Evolutionary conservation across 2,113 vertebrate genomes (phyloP).

Genomic region (Microtus montanus): DNA sequence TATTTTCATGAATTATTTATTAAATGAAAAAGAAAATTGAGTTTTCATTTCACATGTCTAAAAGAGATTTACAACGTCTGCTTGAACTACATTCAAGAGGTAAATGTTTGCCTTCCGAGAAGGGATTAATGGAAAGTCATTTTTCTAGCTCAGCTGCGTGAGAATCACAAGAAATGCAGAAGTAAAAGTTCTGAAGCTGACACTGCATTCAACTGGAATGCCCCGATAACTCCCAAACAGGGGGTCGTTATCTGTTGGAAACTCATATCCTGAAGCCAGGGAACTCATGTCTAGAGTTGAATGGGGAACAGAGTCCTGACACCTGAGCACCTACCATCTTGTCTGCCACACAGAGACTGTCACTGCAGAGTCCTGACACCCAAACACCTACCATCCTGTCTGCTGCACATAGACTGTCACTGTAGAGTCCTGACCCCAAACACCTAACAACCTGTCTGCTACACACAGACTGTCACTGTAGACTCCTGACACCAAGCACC

Average conservation of each 20-base stretch:
- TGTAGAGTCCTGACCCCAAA: too few relatives aligned
- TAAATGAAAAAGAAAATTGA: conserved; percentile 30
- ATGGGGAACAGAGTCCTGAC: background rate
- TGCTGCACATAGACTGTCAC: too few relatives aligned
- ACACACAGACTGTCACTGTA: too few relatives aligned
- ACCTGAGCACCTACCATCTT: background rate
- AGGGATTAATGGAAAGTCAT: background rate
- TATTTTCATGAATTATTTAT: background rate
- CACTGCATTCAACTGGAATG: background rate
- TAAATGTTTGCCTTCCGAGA: conserved; percentile 6
- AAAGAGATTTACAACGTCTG: background rate
- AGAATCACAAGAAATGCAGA: conserved; percentile 2
- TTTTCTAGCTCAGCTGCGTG: background rate
- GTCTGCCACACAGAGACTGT: too few relatives aligned
- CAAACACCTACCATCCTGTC: too few relatives aligned
- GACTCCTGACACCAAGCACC: too few relatives aligned
- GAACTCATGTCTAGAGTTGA: background rate
- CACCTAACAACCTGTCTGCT: too few relatives aligned
- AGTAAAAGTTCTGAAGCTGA: conserved; percentile 16
- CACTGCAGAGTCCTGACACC: background rate
- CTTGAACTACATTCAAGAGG: background rate
- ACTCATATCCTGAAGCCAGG: background rate
- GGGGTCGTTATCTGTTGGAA: background rate
- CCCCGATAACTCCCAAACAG: background rate
- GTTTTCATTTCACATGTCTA: conserved; percentile 31